Conservation (phyloP, 2,113 vertebrate species). For the Platichthys stellatus region DNA sequence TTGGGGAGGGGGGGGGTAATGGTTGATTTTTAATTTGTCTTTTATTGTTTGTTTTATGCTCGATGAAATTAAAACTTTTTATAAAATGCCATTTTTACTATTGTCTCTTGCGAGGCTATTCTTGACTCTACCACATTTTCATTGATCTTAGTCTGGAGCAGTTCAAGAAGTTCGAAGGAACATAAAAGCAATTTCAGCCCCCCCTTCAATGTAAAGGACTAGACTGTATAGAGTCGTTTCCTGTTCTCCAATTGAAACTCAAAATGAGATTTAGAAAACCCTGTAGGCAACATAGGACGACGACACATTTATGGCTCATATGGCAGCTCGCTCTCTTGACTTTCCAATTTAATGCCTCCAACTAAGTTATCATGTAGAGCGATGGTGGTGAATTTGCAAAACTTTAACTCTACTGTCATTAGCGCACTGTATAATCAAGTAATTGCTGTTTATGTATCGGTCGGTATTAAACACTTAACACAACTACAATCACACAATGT, state of each 20-base stretch:
- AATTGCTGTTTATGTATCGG: conserved; percentile 21
- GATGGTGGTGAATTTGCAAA: conserved; percentile 19
- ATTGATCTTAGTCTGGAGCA: conserved; percentile 18
- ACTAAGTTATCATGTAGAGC: conserved; percentile 47
- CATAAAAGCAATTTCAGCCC: conserved; percentile 3
- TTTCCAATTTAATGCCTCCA: conserved; percentile 53
- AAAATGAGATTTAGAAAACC: conserved; percentile 13
- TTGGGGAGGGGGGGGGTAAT: conserved; percentile 3
- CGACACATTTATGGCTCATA: conserved; percentile 16
- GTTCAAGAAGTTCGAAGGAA: conserved; percentile 23
- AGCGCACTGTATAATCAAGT: not conserved
- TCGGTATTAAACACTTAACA: conserved; percentile 4
- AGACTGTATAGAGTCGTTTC: conserved; percentile 31
- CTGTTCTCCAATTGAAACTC: not conserved
- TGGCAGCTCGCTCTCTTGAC: conserved; percentile 56
- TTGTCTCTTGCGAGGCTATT: conserved; percentile 53
- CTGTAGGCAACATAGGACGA: not conserved
- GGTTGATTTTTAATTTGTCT: conserved; percentile 72
- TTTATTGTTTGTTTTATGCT: conserved; percentile 68
- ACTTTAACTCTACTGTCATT: conserved; percentile 5
- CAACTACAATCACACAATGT: conserved; percentile 1
- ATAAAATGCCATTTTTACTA: conserved; percentile 75
- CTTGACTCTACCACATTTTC: conserved; percentile 17
- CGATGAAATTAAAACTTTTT: conserved; percentile 84
- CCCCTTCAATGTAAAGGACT: conserved; percentile 28